These are phyloP conservation scores for Apamea monoglypha DNA, from an alignment of 2,888 invertebrate genomes.

Conservation along the genomic window DNA sequence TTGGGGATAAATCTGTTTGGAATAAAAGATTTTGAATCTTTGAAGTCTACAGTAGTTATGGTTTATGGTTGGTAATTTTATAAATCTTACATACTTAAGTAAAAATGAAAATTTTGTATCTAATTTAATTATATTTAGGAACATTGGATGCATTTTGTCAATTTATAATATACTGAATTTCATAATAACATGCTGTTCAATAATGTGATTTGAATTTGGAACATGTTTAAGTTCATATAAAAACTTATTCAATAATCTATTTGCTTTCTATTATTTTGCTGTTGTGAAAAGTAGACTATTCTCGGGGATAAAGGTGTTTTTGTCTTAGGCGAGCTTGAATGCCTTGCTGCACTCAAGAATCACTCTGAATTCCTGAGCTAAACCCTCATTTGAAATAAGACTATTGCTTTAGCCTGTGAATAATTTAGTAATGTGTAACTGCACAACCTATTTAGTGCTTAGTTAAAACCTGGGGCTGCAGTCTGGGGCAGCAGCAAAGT, in stretches of 20 bases:
- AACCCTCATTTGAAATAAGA: background rate
- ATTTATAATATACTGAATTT: background rate
- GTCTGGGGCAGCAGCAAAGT: too few relatives aligned
- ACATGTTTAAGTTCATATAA: background rate
- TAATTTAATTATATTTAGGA: conserved; percentile 5
- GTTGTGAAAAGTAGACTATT: background rate
- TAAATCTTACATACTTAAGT: conserved; percentile 20
- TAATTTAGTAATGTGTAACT: background rate
- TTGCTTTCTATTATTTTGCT: background rate
- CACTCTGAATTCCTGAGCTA: background rate
- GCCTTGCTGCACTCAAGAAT: background rate
- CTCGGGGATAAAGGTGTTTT: background rate
- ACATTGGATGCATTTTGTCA: background rate
- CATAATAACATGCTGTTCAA: background rate
- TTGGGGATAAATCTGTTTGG: conserved; percentile 31
- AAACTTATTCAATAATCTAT: background rate
- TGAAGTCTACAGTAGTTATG: conserved; percentile 11
- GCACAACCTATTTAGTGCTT: background rate
- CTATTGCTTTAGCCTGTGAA: conserved; percentile 4
- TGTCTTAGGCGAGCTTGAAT: background rate
- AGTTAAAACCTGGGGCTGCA: too few relatives aligned
- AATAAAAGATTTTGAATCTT: conserved; percentile 18
- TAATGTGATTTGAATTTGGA: background rate
- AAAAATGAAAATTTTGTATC: conserved; percentile 9
- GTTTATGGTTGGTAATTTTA: conserved; percentile 18